A percentile compares a stretch with the other conserved stretches of the same genome.
Conservation (phyloP, 2,888 invertebrate species). For the Cheilosia urbana region DNA sequence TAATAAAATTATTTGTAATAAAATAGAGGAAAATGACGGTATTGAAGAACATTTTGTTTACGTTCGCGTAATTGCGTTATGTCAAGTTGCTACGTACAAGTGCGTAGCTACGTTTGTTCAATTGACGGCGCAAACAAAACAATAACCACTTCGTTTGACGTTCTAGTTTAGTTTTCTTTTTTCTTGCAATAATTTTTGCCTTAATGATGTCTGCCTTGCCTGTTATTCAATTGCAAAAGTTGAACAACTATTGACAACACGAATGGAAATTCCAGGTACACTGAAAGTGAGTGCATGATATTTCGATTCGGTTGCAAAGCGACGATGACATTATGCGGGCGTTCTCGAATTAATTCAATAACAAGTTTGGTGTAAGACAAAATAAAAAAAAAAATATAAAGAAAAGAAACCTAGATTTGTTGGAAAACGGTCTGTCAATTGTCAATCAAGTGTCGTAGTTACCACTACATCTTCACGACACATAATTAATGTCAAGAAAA, state of each 20-base stretch:
- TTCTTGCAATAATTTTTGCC: neutral
- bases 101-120: conserved; percentile 6
- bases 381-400: too few relatives aligned
- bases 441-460: too few relatives aligned
- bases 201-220: too few relatives aligned
- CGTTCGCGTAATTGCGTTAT: neutral
- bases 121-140: conserved; percentile 14
- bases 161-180: neutral
- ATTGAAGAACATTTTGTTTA: neutral
- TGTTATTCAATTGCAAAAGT: too few relatives aligned
- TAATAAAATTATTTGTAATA: conserved; percentile 1
- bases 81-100: neutral
- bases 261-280: neutral
- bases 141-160: neutral
- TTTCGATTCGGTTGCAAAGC: neutral
- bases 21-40: neutral
- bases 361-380: neutral
- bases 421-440: too few relatives aligned
- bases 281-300: neutral
- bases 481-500: too few relatives aligned
- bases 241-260: neutral
- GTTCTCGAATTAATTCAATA: neutral
- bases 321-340: neutral
- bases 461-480: too few relatives aligned
- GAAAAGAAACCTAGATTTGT: too few relatives aligned